Base-by-base conservation (phyloP, 1,140 invertebrate genomes). In the Halyomorpha halys region DNA sequence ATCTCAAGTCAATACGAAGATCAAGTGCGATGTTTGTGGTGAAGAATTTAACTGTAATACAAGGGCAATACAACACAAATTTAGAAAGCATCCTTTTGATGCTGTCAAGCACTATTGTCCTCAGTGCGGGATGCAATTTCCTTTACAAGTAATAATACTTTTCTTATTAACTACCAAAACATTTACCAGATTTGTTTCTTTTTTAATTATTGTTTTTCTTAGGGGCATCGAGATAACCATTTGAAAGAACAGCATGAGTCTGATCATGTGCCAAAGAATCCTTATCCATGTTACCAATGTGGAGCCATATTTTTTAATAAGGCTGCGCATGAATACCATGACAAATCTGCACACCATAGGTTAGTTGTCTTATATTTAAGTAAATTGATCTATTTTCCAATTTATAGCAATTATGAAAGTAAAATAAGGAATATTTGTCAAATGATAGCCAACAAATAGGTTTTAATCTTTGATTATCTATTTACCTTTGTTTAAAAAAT, bases 81-180 rank as follows among this genome's bases (percentile, higher is more conserved):
- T 83, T 70, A 82, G 80, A 71, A 75, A 81, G 53, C 83, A 86
- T 72, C 81, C 82, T 15, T 78, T 83, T 63, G 79, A 79, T 65
- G 77, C 78, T 23, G 73, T 78, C 2, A 85, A 85, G 71, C 79
- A 83, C 73, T 85, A 82, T 71, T 86, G 83, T 63, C 75, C 78
- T 13, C 81, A 80, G 73, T 86, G 84, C 73, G 83, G 84, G 6
- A 83, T 81, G 76, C 81, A 83, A 61, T 86, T 85, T 73, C 82
- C 83, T 34, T 73, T 86, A 68, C 83, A 84, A 77, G 83, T 84
- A 73, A 71, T 18, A 11, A 16, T 53, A 39, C 11, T 39, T 39
- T 39, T 39, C 11, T 39, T 39, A n/a, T n/a, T n/a, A n/a, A n/a
- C n/a, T n/a, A n/a, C n/a, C n/a, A n/a, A n/a, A n/a, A n/a, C n/a